phyloP scores from a whole-genome alignment of 2,888 invertebrate genomes.

The Drosophila nigricruria region DNA sequence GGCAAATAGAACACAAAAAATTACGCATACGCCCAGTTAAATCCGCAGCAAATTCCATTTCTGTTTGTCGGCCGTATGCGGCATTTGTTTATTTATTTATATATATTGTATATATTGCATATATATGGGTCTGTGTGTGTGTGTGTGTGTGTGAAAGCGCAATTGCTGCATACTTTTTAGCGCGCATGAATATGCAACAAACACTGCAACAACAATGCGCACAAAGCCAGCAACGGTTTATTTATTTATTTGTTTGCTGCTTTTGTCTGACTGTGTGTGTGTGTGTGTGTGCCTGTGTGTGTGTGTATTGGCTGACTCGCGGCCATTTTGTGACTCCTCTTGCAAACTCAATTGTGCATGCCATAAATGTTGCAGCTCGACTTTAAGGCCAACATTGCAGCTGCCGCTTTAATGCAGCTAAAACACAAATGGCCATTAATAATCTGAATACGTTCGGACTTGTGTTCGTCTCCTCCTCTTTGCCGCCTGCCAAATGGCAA shows the following conservation, averaged over 20 bases:
- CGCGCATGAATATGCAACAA: slow-evolving; percentile 54
- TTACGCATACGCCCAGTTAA: slow-evolving; percentile 66
- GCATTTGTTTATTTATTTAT: slow-evolving; percentile 54
- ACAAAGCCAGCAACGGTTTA: slow-evolving; percentile 41
- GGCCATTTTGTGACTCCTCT: slow-evolving; percentile 45
- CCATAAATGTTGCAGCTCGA: slow-evolving; percentile 23
- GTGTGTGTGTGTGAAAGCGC: slow-evolving; percentile 3
- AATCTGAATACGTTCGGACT: slow-evolving; percentile 14
- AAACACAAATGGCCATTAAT: slow-evolving; percentile 47
- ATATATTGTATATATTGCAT: slow-evolving; percentile 9
- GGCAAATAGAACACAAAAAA: slow-evolving; percentile 13
- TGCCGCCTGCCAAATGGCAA: slow-evolving; percentile 46
- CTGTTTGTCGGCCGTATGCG: slow-evolving; percentile 31
- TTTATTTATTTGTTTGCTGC: slow-evolving; percentile 29
- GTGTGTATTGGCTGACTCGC: slow-evolving; percentile 28
- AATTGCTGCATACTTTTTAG: slow-evolving; percentile 56
- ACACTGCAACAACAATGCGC: slow-evolving; percentile 25
- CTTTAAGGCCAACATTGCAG: slow-evolving; percentile 25
- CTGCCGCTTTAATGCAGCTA: slow-evolving; percentile 28
- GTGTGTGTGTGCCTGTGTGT: slow-evolving; percentile 2
- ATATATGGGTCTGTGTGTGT: background rate
- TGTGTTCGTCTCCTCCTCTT: background rate
- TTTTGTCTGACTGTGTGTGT: background rate
- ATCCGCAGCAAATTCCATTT: slow-evolving; percentile 39
- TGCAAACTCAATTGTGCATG: slow-evolving; percentile 55